Evolutionary conservation across 92 coral and sea anemone genomes (phyloP), one percentile per base, ranked within the genome.

Genomic region (Pocillopora meandrina): DNA sequence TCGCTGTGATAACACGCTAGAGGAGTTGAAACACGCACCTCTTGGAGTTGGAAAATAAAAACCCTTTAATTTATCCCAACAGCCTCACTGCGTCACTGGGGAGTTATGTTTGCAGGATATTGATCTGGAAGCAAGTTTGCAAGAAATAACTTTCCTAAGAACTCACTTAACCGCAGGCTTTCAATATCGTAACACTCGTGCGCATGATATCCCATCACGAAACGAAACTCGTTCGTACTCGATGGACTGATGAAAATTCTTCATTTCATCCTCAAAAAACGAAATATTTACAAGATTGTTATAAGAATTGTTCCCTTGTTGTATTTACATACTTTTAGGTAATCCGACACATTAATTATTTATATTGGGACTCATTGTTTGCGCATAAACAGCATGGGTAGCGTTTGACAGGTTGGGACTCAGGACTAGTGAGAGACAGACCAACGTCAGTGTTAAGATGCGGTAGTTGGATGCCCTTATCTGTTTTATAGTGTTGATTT

Each of bases 321-420:
- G 73, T 73, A 76, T 84, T 84, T 84, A 76, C 82, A 75, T 59
- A 65, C 76, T 62, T 55, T 65, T 77, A 26, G 31, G 81, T 67
- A 55, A 84, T 84, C 77, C 88, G 75, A 60, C 82, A 56, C 56
- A 84, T 76, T 75, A 84, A 84, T 84, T 84, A 84, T 84, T 76
- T 66, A 84, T 84, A 84, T 84, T 84, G 83, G 16, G 9, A n/a
- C 71, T 57, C 36, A 57, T 84, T 84, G 88, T 84, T 84, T 84
- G 73, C 83, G 11, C 80, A 65, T 16, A 84, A 84, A 76, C 88
- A 84, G 35, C 66, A 71, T 77, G 88, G 76, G 76, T 62, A 72
- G 80, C 86, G 42, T 66, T 83, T 83, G 86, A 83, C 86, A 83
- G 74, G 31, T 74, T 21, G 86, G 86, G 86, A 79, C 86, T 82